These are phyloP conservation scores for Drosophila kurseongensis DNA, from an alignment of 1,140 invertebrate genomes.

Conservation along the genomic window DNA sequence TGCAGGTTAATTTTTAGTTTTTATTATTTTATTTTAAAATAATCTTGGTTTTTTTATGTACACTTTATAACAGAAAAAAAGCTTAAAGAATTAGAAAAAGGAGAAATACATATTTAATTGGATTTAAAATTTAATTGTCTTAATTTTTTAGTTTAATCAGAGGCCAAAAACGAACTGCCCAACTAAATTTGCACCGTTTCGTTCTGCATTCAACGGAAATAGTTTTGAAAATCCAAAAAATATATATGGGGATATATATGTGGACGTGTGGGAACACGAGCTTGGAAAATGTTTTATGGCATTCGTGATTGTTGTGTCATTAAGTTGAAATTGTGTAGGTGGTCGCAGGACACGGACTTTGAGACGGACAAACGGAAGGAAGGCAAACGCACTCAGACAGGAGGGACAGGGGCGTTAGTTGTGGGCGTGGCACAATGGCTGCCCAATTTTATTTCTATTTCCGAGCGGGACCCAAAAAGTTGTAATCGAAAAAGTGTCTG, in stretches of 20 bases:
- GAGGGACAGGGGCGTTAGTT: neutral
- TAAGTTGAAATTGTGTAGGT: slow-evolving; percentile 82
- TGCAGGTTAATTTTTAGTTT: no score
- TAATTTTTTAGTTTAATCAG: neutral
- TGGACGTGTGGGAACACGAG: slow-evolving; percentile 30
- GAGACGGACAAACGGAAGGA: slow-evolving; percentile 2
- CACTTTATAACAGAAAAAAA: no score
- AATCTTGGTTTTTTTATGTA: no score
- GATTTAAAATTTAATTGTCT: no score
- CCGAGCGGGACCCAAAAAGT: slow-evolving; percentile 51
- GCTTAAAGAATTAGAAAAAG: no score
- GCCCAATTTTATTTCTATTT: slow-evolving; percentile 72
- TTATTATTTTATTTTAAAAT: no score
- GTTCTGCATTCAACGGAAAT: slow-evolving; percentile 54
- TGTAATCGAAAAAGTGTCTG: slow-evolving; percentile 76
- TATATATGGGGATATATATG: slow-evolving; percentile 15
- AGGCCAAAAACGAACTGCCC: slow-evolving; percentile 36
- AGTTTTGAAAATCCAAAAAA: slow-evolving; percentile 64
- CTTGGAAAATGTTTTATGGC: slow-evolving; percentile 77
- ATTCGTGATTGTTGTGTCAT: slow-evolving; percentile 82
- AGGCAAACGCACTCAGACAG: slow-evolving; percentile 18
- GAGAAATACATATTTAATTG: no score
- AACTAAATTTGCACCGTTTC: slow-evolving; percentile 43
- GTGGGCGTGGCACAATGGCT: slow-evolving; percentile 51
- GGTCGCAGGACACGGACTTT: slow-evolving; percentile 46